Base-by-base conservation (phyloP, 1,140 invertebrate genomes). In the Papilio helenus region DNA sequence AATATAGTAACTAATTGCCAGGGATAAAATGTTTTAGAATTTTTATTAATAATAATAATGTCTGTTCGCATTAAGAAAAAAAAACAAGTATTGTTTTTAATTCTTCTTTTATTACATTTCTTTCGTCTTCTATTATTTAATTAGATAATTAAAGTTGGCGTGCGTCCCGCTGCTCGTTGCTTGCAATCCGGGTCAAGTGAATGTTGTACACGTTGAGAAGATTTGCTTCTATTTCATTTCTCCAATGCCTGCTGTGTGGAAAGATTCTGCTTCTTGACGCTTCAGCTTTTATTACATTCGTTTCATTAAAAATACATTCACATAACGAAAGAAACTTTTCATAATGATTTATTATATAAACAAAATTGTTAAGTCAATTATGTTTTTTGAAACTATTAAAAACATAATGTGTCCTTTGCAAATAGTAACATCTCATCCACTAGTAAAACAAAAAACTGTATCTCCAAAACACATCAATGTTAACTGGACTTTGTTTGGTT, bases 151-250 rank as follows among this genome's bases (percentile, higher is more conserved):
- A 61, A 61, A 29, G 58, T 61, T 61, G 58, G 23, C 58, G 26
- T 61, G 23, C 58, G 23, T 61, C 58, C 58, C 58, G 58, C 20
- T 65, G 12, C 61, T 29, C 14, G 26, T 68, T 34, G 61, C 26
- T 34, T 61, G 61, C 26, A 68, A 68, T 68, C 61, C 61, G 61
- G 61, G 61, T 68, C 61, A 68, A 68, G 61, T 68, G 61, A 68
- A 68, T 68, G 61, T 68, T 68, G 61, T 68, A 68, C 61, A 68
- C 61, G 23, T 68, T 68, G 61, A 34, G 23, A 65, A 65, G 61
- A 68, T 68, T 68, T 68, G 26, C 12, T 68, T 68, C 12, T 68
- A 68, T 68, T 68, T 68, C 23, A 68, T 68, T 68, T 68, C 23
- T 65, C 61, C 61, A 29, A 68, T 61, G 23, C 9, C 58, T 26